Evolutionary conservation across 2,113 vertebrate genomes (phyloP).

Genomic region (Cynocephalus volans): DNA sequence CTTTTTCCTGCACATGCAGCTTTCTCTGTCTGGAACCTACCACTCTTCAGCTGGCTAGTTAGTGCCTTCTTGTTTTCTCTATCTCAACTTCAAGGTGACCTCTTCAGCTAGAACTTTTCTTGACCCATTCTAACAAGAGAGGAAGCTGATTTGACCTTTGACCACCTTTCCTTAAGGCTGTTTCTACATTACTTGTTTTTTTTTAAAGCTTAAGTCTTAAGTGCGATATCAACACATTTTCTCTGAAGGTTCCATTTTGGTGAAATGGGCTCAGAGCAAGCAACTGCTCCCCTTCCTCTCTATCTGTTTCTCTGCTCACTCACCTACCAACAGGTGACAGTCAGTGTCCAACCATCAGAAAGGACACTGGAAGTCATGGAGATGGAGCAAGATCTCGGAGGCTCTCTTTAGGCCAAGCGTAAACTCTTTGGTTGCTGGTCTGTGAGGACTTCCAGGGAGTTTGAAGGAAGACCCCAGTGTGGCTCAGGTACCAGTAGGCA

Average conservation of each 20-base stretch:
- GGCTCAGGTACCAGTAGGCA: not conserved
- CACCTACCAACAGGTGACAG: not conserved
- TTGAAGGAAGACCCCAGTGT: not conserved
- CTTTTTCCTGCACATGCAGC: not conserved
- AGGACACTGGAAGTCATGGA: not conserved
- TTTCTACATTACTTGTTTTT: not conserved
- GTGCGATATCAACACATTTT: not conserved
- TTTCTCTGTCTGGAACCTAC: not conserved
- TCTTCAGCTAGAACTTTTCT: not conserved
- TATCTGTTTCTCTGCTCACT: not conserved
- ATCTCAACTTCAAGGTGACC: not conserved
- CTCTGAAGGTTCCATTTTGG: not conserved
- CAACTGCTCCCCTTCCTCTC: not conserved
- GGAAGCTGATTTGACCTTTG: not conserved
- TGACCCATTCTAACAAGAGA: not conserved
- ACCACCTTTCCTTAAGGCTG: not conserved
- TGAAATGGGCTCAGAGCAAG: not conserved
- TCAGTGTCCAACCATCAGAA: not conserved
- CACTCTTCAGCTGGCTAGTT: not conserved
- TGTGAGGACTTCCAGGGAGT: not conserved
- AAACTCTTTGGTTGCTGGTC: not conserved
- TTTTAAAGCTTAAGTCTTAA: not conserved
- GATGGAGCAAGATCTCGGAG: not conserved
- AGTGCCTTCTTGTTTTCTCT: not conserved
- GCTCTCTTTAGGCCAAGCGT: not conserved